phyloP scores from a whole-genome alignment of 2,888 invertebrate genomes.

The Alcis repandata region DNA sequence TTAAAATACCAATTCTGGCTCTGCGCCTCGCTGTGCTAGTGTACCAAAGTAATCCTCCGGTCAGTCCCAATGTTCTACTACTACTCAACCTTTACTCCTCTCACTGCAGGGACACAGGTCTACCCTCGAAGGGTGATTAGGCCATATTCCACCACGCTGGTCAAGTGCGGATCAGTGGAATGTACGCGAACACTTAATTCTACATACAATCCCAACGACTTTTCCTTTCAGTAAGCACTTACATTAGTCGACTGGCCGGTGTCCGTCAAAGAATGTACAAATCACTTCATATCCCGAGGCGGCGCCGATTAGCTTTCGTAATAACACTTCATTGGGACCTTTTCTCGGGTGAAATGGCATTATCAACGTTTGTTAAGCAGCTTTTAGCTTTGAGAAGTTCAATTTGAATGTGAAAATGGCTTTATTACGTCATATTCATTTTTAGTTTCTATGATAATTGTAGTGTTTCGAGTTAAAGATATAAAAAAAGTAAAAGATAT shows the following conservation, averaged over 20 bases:
- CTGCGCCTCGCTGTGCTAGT: no score
- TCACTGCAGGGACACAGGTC: no score
- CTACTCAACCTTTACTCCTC: no score
- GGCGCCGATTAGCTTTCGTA: slow-evolving; percentile 32
- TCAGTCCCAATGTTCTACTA: no score
- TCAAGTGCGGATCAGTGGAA: no score
- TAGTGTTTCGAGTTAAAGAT: no score
- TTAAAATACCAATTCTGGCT: no score
- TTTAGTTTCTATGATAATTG: background rate
- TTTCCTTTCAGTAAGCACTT: slow-evolving; percentile 2
- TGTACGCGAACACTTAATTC: no score
- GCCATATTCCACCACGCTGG: no score
- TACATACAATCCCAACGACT: background rate
- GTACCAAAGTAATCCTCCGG: no score
- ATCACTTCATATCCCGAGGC: slow-evolving; percentile 39
- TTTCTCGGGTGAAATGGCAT: slow-evolving; percentile 37
- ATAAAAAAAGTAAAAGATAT: no score
- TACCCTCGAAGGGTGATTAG: no score
- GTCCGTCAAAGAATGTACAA: slow-evolving; percentile 29
- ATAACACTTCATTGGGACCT: slow-evolving; percentile 34
- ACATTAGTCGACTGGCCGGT: background rate
- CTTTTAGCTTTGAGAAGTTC: background rate
- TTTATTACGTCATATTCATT: background rate
- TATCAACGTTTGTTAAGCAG: slow-evolving; percentile 23
- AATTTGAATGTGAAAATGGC: background rate